These are phyloP conservation scores for Apomyelois bistriatella DNA, from an alignment of 2,888 invertebrate genomes.

Conservation along the genomic window DNA sequence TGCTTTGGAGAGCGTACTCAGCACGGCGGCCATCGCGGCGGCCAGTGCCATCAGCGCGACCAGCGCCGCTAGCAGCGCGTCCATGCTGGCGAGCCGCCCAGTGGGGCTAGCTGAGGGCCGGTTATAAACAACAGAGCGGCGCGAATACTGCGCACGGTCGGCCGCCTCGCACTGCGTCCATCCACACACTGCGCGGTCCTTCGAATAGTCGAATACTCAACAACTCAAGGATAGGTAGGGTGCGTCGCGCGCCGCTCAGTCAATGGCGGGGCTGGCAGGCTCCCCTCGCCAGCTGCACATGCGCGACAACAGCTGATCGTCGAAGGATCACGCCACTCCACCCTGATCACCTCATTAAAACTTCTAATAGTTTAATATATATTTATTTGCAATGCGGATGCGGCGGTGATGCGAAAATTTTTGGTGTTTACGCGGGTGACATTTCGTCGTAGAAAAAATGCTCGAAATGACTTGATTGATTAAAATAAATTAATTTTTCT, in stretches of 20 bases:
- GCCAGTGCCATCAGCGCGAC: constrained; percentile 76
- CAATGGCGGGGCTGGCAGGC: constrained; percentile 44
- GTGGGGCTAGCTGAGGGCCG: constrained; percentile 54
- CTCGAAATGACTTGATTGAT: constrained; percentile 5
- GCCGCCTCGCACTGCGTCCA: constrained; percentile 41
- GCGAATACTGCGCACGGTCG: constrained; percentile 36
- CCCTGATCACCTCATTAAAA: constrained; percentile 44
- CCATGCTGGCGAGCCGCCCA: constrained; percentile 74
- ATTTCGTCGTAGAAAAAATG: constrained; percentile 22
- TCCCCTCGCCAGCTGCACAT: constrained; percentile 64
- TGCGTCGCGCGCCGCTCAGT: constrained; percentile 35
- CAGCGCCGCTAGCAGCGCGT: constrained; percentile 74
- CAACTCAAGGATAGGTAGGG: constrained; percentile 28
- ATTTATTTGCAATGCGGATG: constrained; percentile 16
- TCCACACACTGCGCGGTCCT: constrained; percentile 35
- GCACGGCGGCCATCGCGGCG: constrained; percentile 78
- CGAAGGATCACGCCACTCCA: constrained; percentile 42
- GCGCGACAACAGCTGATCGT: constrained; percentile 73
- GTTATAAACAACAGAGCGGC: constrained; percentile 38
- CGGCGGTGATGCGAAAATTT: constrained; percentile 20
- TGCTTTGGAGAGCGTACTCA: constrained; percentile 83
- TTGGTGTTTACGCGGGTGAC: constrained; percentile 29
- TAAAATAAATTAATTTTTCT: constrained; percentile 22
- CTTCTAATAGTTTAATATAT: constrained; percentile 29
- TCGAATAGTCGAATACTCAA: too few relatives aligned